These are phyloP conservation scores for Numenius arquata DNA, from an alignment of 2,113 vertebrate species.

Conservation along the genomic window DNA sequence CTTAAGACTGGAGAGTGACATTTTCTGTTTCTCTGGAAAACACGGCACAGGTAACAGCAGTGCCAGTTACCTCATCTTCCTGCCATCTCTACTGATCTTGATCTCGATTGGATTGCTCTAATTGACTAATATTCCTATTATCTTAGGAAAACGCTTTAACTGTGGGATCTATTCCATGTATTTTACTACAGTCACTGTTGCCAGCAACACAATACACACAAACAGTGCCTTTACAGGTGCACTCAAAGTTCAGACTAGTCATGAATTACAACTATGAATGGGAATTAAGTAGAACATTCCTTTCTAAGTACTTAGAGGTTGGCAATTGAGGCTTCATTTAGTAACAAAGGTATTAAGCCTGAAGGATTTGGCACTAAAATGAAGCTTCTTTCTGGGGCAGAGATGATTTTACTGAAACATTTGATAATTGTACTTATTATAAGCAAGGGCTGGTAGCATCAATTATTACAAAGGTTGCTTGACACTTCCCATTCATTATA, in stretches of 20 bases:
- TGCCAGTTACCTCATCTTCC: background rate
- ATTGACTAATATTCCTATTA: background rate
- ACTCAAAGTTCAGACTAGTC: conserved; percentile 53
- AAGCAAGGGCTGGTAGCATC: conserved; percentile 34
- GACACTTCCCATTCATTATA: conserved; percentile 33
- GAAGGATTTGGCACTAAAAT: conserved; percentile 51
- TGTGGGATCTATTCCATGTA: background rate
- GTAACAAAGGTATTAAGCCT: conserved; percentile 42
- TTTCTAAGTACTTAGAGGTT: conserved; percentile 49
- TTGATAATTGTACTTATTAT: conserved; percentile 54
- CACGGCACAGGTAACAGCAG: background rate
- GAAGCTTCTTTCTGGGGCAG: conserved; percentile 19
- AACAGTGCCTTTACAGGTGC: conserved; percentile 54
- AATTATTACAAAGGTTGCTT: conserved; percentile 42
- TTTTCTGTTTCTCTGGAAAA: conserved; percentile 17
- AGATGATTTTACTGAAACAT: conserved; percentile 51
- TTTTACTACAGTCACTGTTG: conserved; percentile 3
- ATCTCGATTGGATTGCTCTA: background rate
- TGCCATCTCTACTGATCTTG: background rate
- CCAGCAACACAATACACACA: conserved; percentile 30
- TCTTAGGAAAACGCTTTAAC: background rate
- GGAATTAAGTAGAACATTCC: conserved; percentile 57
- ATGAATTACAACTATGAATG: conserved; percentile 50
- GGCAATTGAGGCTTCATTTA: background rate
- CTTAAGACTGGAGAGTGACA: background rate